Evolutionary conservation across 2,797 vertebrate genomes (phyloP).

Genomic region (Oryzias sinensis): DNA sequence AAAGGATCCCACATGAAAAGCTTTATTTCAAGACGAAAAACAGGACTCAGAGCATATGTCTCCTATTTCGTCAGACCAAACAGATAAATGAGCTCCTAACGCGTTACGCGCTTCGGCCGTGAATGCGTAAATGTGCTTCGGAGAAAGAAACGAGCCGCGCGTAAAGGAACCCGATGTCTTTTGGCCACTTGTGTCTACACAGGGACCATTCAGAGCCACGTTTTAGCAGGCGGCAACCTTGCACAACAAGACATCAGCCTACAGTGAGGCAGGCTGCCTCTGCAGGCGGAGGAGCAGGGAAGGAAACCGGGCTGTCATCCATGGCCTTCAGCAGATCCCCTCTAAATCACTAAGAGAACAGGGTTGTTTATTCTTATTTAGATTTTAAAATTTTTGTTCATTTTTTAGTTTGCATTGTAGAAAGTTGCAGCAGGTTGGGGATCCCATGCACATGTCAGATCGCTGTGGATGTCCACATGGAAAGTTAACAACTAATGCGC

Average conservation of each 20-base stretch:
- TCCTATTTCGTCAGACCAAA: neutral
- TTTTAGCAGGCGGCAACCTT: constrained; percentile 48
- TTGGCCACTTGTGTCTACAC: constrained; percentile 65
- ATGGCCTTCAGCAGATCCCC: too few species aligned
- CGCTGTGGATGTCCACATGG: too few species aligned
- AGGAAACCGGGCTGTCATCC: too few species aligned
- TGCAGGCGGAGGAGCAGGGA: neutral
- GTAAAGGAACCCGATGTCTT: constrained; percentile 46
- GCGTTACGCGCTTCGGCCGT: neutral
- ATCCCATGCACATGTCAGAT: too few species aligned
- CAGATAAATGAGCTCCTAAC: too few species aligned
- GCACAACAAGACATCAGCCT: constrained; percentile 26
- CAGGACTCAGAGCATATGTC: constrained; percentile 9
- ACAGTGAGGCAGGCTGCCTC: neutral
- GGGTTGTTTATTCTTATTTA: too few species aligned
- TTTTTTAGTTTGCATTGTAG: too few species aligned
- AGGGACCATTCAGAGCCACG: constrained; percentile 64
- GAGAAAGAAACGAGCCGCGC: constrained; percentile 26
- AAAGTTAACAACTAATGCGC: too few species aligned
- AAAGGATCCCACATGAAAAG: constrained; percentile 37
- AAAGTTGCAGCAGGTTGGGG: too few species aligned
- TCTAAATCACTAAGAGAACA: too few species aligned
- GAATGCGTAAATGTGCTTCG: constrained; percentile 18
- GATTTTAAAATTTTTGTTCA: too few species aligned
- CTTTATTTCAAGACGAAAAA: constrained; percentile 20